A percentile compares a stretch with the other conserved stretches of the same genome.
Conservation (phyloP, 2,113 vertebrate genomes). For the Hipposideros armiger region DNA sequence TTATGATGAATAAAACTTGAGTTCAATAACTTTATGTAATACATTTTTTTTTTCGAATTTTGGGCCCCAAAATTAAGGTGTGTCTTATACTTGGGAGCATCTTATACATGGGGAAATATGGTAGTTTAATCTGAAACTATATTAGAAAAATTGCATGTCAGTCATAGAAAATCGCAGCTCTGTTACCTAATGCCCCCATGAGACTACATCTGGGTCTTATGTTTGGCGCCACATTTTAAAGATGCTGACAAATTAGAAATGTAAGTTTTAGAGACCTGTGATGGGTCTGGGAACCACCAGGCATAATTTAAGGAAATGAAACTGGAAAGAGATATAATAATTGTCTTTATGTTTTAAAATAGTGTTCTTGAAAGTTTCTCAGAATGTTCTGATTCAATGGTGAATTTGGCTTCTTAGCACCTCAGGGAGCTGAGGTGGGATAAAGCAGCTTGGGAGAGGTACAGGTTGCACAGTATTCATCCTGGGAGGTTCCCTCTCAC, state of each 20-base stretch:
- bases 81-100: no score
- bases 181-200: not conserved
- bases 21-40: no score
- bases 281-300: not conserved
- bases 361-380: not conserved
- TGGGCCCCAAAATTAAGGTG: no score
- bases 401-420: constrained; percentile 12
- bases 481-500: not conserved
- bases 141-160: constrained; percentile 10
- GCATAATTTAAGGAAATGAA: not conserved
- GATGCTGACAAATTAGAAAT: constrained; percentile 32
- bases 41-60: no score
- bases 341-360: constrained; percentile 54
- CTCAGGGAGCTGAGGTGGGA: not conserved
- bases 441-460: not conserved
- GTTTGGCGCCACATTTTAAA: constrained; percentile 24
- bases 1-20: no score
- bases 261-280: not conserved
- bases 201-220: not conserved
- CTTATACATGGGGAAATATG: no score
- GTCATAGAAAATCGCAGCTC: not conserved
- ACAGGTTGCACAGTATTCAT: not conserved
- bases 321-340: not conserved
- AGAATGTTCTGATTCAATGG: not conserved
- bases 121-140: not conserved